Base-by-base conservation (phyloP, 2,888 invertebrate genomes). In the Netelia melanura region DNA sequence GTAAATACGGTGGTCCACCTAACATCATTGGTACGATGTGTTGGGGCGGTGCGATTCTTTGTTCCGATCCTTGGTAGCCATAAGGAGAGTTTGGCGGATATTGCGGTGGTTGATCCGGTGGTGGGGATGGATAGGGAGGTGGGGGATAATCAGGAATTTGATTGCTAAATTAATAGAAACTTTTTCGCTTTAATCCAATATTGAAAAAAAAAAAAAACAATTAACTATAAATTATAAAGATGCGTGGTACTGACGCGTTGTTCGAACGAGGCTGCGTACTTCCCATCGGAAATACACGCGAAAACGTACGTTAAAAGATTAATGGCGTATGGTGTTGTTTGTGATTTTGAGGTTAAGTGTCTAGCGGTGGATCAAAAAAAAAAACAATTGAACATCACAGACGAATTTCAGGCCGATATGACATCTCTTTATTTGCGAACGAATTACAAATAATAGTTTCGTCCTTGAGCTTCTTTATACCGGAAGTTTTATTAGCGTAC, bases 1-100 rank as follows among this genome's bases (percentile, higher is more conserved):
- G 92, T 21, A 92, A 83, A 38, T 90, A 91, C 2, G 89, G 90
- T 43, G 92, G 92, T 1, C 91, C 90, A 9, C 81, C 81, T 17
- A 82, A 83, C 81, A 83, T 84, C 65, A 86, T 76, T 9, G 88
- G 84, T 48, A 87, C 77, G 9, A 72, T 61, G 8, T 82, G 79
- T 21, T 81, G 81, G 1, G 77, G 21, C 64, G 81, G 83, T 43
- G 65, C 82, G 3, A 48, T 65, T 67, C 81, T 65, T 25, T 75
- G 65, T 1, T 79, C 52, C 61, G 74, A 21, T 3, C 56, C 70
- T 61, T 65, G 70, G 52, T 75, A 52, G 14, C 61, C 61, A 30
- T 76, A 64, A 11, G 76, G 64, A 11, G 76, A 67, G 79, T 79
- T 79, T 52, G 25, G 23, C 21, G 52, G 38, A 71, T 81, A 38